Evolutionary conservation across 2,113 vertebrate genomes (phyloP).

Genomic region (Sardina pilchardus): DNA sequence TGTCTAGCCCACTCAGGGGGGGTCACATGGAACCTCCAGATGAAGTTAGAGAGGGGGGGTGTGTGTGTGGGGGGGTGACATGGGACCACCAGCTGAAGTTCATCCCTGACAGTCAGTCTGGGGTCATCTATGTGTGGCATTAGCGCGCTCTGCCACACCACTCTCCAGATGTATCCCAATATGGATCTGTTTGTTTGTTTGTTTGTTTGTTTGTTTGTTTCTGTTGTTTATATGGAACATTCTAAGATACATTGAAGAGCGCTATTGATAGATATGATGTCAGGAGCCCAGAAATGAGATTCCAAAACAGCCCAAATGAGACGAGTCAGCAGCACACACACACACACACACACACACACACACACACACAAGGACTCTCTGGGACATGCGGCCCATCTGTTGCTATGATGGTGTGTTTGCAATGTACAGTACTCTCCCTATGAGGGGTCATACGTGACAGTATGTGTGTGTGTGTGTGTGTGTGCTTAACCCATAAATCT

Average conservation of each 20-base stretch:
- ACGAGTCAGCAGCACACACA: background rate
- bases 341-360: background rate
- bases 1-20: background rate
- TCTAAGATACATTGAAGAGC: background rate
- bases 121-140: background rate
- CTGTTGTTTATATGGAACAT: background rate
- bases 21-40: background rate
- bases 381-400: background rate
- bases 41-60: too few species aligned
- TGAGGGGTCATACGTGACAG: background rate
- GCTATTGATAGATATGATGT: too few species aligned
- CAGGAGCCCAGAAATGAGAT: background rate
- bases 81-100: too few species aligned
- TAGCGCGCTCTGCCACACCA: background rate
- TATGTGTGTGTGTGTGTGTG: conserved; percentile 34
- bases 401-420: background rate
- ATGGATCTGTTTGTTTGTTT: background rate
- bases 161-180: background rate
- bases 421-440: background rate
- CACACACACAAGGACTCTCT: background rate
- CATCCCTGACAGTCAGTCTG: background rate
- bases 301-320: background rate
- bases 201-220: background rate
- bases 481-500: conserved; percentile 63
- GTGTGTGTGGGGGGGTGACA: too few species aligned